Percentiles rank a stretch among this genome's conserved stretches.
phyloP scores from a whole-genome alignment of 2,113 vertebrate genomes.

The Numenius arquata region DNA sequence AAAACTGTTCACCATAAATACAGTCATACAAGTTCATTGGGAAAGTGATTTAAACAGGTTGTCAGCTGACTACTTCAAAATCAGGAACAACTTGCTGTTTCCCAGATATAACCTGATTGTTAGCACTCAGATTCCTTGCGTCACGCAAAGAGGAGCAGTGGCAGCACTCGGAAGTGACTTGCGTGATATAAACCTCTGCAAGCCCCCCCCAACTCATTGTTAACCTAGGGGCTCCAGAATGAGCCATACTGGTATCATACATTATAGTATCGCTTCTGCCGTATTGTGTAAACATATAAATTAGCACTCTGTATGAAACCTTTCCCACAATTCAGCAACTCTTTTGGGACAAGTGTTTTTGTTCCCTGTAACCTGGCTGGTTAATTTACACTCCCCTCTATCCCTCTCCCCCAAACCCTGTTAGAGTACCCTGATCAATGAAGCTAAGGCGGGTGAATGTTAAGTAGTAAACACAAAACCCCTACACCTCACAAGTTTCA shows the following conservation, averaged over 20 bases:
- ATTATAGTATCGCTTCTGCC: not conserved
- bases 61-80: not conserved
- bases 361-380: not conserved
- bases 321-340: not conserved
- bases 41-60: not conserved
- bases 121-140: not conserved
- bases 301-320: fast-evolving
- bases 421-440: not conserved
- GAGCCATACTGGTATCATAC: not conserved
- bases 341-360: not conserved
- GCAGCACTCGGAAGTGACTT: not conserved
- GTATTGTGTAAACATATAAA: not conserved
- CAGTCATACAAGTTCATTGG: not conserved
- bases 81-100: fast-evolving
- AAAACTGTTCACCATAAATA: not conserved
- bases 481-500: not conserved
- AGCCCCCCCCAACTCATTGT: not conserved
- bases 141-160: fast-evolving
- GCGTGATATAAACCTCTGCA: fast-evolving
- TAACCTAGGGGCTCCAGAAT: not conserved
- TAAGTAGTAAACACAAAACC: not conserved
- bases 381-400: not conserved
- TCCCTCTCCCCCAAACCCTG: not conserved
- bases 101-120: not conserved
- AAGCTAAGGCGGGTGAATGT: fast-evolving